Percentiles rank a stretch among this genome's conserved stretches.
phyloP scores from a whole-genome alignment of 2,888 invertebrate species.

The Ophioninae sp. region DNA sequence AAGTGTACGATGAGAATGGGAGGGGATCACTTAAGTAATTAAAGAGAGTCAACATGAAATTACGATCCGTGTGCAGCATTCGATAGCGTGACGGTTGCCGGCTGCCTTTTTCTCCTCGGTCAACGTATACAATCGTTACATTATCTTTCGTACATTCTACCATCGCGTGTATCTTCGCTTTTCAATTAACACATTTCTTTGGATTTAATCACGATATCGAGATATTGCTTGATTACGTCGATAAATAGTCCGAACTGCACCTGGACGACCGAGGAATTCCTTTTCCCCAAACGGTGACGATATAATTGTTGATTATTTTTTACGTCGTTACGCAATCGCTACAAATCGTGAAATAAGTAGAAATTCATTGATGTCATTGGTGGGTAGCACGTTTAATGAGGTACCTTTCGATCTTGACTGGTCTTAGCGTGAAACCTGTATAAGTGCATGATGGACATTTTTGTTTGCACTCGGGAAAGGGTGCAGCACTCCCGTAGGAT shows the following conservation, averaged over 20 bases:
- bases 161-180: slow-evolving; percentile 24
- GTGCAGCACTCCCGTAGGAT: slow-evolving; percentile 59
- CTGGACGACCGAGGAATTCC: neutral
- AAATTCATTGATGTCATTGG: no score
- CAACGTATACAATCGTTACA: slow-evolving; percentile 40
- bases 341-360: no score
- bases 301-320: no score
- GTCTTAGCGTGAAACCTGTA: slow-evolving; percentile 27
- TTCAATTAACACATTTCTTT: slow-evolving; percentile 21
- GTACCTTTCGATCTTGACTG: slow-evolving; percentile 38
- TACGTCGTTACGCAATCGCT: no score
- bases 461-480: slow-evolving; percentile 27
- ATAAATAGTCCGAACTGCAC: neutral
- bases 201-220: slow-evolving; percentile 6
- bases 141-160: slow-evolving; percentile 16
- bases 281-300: neutral
- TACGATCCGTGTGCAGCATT: slow-evolving; percentile 39
- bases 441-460: slow-evolving; percentile 45
- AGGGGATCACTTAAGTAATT: slow-evolving; percentile 53
- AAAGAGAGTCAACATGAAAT: slow-evolving; percentile 57
- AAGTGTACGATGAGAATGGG: slow-evolving; percentile 5
- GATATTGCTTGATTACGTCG: neutral
- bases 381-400: no score
- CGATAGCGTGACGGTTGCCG: slow-evolving; percentile 29
- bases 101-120: slow-evolving; percentile 24